These are phyloP conservation scores for Poecilia picta DNA, from an alignment of 2,797 vertebrate genomes.

Conservation along the genomic window DNA sequence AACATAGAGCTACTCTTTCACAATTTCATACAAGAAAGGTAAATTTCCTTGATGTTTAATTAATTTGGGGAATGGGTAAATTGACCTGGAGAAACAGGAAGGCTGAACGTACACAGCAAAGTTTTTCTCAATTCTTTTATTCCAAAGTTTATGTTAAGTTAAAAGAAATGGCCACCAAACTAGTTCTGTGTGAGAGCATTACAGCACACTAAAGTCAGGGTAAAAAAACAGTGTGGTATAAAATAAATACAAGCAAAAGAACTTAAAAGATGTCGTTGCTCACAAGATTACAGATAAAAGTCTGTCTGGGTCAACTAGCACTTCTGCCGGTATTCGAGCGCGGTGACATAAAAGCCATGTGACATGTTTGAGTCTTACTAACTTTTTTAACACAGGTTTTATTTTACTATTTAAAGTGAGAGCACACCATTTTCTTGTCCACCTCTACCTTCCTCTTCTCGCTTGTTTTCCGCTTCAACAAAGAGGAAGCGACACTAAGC, in stretches of 20 bases:
- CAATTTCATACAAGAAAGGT: not conserved
- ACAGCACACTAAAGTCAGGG: not conserved
- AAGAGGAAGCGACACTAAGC: conserved; percentile 62
- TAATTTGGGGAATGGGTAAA: not conserved
- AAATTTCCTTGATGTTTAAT: not conserved
- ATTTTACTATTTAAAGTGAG: conserved; percentile 27
- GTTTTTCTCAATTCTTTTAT: not conserved
- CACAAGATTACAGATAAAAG: not conserved
- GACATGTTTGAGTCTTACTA: not conserved
- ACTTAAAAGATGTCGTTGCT: not conserved
- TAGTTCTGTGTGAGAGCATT: not conserved
- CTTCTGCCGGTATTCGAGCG: not conserved
- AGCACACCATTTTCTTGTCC: conserved; percentile 60
- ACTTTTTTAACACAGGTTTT: not conserved
- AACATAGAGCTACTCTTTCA: not conserved
- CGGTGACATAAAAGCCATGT: not conserved
- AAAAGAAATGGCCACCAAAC: not conserved
- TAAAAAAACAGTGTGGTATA: not conserved
- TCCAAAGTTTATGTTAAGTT: not conserved
- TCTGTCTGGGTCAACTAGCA: not conserved
- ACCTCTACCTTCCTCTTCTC: conserved; percentile 40
- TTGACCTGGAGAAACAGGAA: not conserved
- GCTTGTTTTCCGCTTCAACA: conserved; percentile 52
- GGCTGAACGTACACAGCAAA: not conserved
- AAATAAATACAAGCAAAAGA: not conserved